These are phyloP conservation scores for Tupiocoris notatus DNA, from an alignment of 2,888 invertebrate species.

Conservation along the genomic window DNA sequence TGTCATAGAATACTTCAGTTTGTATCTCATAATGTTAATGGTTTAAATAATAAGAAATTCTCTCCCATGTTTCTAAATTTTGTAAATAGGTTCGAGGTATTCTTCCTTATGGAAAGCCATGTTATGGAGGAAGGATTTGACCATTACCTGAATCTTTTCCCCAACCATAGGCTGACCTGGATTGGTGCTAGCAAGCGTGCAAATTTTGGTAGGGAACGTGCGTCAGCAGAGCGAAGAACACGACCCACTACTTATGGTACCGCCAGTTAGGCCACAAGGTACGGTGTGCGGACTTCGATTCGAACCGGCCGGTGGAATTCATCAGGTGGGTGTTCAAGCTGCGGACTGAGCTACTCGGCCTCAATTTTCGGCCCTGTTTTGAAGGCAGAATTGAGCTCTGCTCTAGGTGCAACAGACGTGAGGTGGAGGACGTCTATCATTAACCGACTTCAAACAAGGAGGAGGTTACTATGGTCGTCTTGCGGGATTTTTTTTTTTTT, in stretches of 20 bases:
- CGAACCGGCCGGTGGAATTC: no score
- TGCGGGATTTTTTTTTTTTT: no score
- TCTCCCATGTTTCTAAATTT: neutral
- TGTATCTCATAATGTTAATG: slow-evolving; percentile 14
- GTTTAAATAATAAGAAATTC: slow-evolving; percentile 4
- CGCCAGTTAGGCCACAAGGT: neutral
- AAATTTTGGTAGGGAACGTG: slow-evolving; percentile 4
- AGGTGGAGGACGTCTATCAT: neutral
- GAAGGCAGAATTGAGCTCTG: slow-evolving; percentile 1
- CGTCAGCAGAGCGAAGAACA: neutral
- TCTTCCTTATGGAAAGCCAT: slow-evolving; percentile 7
- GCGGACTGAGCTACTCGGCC: neutral
- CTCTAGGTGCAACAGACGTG: neutral
- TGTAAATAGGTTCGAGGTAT: slow-evolving; percentile 14
- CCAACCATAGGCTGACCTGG: slow-evolving; percentile 11
- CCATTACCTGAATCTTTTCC: slow-evolving; percentile 7
- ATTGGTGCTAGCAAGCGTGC: neutral
- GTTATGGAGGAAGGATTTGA: slow-evolving; percentile 7
- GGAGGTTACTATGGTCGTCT: no score
- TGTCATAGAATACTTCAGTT: neutral
- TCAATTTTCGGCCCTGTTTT: neutral
- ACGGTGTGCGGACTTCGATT: no score
- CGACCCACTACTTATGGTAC: slow-evolving; percentile 4
- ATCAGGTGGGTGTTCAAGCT: neutral
- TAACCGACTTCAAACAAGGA: no score